A percentile compares a stretch with the other conserved stretches of the same genome.
phyloP scores from a whole-genome alignment of 2,888 invertebrate species.

The Metalampra italica region DNA sequence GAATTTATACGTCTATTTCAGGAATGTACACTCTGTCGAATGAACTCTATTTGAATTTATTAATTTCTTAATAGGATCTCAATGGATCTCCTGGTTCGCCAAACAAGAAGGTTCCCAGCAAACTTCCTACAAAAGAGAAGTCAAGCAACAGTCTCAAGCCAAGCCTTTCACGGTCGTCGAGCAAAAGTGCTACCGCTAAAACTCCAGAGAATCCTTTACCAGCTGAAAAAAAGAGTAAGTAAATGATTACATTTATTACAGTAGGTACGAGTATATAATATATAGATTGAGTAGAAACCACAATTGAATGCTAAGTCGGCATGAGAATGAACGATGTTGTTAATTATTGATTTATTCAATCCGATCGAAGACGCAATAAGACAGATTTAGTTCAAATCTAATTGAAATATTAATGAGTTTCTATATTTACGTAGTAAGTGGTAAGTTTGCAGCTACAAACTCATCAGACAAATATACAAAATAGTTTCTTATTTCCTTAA shows the following conservation, averaged over 20 bases:
- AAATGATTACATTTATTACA: neutral
- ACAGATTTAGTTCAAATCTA: neutral
- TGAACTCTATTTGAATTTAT: neutral
- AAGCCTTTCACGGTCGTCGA: conserved; percentile 77
- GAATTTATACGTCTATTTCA: neutral
- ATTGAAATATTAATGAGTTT: conserved; percentile 14
- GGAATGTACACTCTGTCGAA: no score
- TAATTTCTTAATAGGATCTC: conserved; percentile 58
- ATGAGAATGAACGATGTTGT: neutral
- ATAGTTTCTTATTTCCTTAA: no score
- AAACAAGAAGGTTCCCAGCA: conserved; percentile 83
- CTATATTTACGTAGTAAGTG: neutral
- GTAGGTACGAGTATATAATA: neutral
- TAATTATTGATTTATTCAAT: neutral
- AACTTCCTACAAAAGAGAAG: conserved; percentile 71
- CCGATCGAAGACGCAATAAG: neutral
- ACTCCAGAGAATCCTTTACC: conserved; percentile 82
- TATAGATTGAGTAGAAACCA: no score
- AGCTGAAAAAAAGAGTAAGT: conserved; percentile 85
- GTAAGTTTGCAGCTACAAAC: no score
- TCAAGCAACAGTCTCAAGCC: conserved; percentile 71
- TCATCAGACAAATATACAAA: no score
- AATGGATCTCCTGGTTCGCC: conserved; percentile 87
- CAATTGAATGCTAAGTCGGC: neutral
- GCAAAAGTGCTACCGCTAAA: conserved; percentile 80